Evolutionary conservation across 2,797 vertebrate species (phyloP).

Genomic region (Pseudotriccus pelzelni): DNA sequence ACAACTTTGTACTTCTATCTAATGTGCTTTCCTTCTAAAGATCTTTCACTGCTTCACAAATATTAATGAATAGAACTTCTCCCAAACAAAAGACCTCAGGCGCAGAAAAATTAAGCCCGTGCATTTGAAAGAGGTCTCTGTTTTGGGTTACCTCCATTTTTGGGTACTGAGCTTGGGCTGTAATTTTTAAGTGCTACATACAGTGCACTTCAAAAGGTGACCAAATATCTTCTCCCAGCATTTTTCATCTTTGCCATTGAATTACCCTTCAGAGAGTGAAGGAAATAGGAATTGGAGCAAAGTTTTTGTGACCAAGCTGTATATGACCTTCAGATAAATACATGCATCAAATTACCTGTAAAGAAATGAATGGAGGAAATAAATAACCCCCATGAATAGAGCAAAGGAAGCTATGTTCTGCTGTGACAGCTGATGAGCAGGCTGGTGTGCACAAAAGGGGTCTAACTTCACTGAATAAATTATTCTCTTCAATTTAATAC

Average conservation of each 20-base stretch:
- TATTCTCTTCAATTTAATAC: background rate
- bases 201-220: background rate
- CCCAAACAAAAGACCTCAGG: background rate
- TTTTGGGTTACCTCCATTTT: constrained; percentile 3
- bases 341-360: background rate
- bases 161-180: background rate
- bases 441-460: background rate
- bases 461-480: background rate
- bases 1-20: background rate
- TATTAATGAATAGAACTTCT: background rate
- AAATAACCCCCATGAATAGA: background rate
- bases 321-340: background rate
- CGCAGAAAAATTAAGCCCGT: background rate
- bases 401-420: background rate
- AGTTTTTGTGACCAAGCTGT: background rate
- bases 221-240: background rate
- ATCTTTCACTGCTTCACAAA: background rate
- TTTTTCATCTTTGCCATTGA: background rate
- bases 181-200: background rate
- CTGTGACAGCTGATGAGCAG: background rate
- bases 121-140: constrained; percentile 12
- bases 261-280: background rate
- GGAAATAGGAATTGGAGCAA: background rate
- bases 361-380: background rate
- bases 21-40: background rate